Base-by-base conservation (phyloP, 2,888 invertebrate genomes). In the Tyria jacobaeae region DNA sequence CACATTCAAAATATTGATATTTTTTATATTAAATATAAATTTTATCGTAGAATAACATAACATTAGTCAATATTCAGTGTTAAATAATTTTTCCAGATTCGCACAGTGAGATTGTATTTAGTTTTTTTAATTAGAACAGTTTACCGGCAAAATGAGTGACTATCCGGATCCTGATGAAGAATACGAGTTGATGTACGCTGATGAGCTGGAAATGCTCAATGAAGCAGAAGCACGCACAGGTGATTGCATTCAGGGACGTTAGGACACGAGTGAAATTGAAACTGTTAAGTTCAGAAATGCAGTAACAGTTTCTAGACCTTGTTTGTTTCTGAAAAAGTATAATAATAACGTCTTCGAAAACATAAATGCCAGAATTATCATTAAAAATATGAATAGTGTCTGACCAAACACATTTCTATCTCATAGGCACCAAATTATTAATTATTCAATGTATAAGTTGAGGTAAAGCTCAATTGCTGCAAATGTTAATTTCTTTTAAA, bases 171-270 rank as follows among this genome's bases (percentile, higher is more conserved):
- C 94, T 1, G 95, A 96, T 71, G 96, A 96, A 71, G 96, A 95
- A 87, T 96, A 95, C 78, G 96, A 97, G 82, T 90, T 96, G 56
- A 95, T 95, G 94, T 96, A 96, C 75, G 95, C 95, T 44, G 96
- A 96, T 82, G 96, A 97, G 76, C 80, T 96, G 70, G 96, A 96
- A 75, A 85, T 96, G 84, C 80, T 96, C 39, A 91, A 93, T 47
- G 95, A 96, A 74, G 85, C 90, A 61, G 94, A 94, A 57, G 85
- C 82, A 24, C 81, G 86, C 72, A 71, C 75, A 67, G 89, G 89
- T 91, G 75, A 71, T n/a, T n/a, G n/a, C n/a, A n/a, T 35, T 17
- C 12, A 6, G 14, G 10, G 17, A 17, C 12, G 9, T 27, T 27
- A 1, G 25, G 25, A 9, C 1, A 24, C 15, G 3, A 25, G 17